Percentiles rank a stretch among this genome's conserved stretches.
Conservation (phyloP, 2,113 vertebrate species). For the Corythornis vintsioides region DNA sequence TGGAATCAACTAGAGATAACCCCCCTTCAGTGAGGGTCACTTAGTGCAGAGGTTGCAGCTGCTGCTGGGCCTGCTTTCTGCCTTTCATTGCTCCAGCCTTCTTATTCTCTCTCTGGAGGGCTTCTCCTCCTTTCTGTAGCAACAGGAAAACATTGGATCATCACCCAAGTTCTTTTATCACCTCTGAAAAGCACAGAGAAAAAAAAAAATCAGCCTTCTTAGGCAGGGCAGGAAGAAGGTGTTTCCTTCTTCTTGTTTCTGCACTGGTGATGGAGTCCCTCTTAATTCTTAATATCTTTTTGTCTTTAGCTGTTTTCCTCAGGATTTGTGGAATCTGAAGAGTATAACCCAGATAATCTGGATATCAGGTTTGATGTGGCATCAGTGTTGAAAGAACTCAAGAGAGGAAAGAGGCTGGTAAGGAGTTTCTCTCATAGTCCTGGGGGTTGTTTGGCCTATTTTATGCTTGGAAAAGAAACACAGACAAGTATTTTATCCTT, state of each 20-base stretch:
- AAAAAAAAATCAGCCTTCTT: neutral
- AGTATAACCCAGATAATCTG: slow-evolving; percentile 16
- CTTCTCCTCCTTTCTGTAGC: too few species aligned
- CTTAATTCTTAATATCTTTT: neutral
- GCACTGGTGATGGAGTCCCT: neutral
- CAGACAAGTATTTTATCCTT: neutral
- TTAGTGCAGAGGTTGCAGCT: neutral
- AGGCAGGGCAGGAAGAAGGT: neutral
- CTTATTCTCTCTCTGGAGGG: neutral
- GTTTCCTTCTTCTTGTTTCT: neutral
- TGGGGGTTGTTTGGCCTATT: neutral
- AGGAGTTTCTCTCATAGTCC: neutral
- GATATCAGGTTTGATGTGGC: slow-evolving; percentile 73
- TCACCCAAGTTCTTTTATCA: too few species aligned
- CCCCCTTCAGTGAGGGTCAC: fast-evolving
- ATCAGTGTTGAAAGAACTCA: slow-evolving; percentile 74
- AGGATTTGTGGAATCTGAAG: slow-evolving; percentile 75
- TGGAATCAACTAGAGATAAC: neutral
- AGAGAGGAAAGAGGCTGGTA: slow-evolving; percentile 78
- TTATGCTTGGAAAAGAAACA: neutral
- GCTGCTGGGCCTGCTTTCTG: neutral
- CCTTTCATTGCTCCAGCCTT: neutral
- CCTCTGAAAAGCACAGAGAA: neutral
- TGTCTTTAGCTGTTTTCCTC: slow-evolving; percentile 77
- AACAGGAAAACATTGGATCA: too few species aligned